Percentiles rank a stretch among this genome's conserved stretches.
phyloP scores from a whole-genome alignment of 2,113 vertebrate genomes.

The Forbesichthys agassizii region DNA sequence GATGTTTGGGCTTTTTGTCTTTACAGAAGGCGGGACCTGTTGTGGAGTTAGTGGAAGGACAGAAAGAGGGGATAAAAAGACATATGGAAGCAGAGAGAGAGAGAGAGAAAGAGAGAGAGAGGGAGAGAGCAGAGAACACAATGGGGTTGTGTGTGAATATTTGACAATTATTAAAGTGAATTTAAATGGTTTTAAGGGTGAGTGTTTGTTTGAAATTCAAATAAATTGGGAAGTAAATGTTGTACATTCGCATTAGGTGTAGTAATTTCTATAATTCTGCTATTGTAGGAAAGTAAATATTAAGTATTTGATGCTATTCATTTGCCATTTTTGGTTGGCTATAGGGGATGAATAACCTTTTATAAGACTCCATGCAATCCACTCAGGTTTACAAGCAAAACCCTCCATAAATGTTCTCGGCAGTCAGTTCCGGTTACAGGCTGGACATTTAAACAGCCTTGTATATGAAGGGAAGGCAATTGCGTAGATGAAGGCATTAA shows the following conservation, averaged over 20 bases:
- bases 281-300: too few species aligned
- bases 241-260: too few species aligned
- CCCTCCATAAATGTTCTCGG: not conserved
- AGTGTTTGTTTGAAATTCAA: too few species aligned
- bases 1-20: conserved; percentile 26
- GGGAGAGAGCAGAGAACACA: not conserved
- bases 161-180: too few species aligned
- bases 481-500: too few species aligned
- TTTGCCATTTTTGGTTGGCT: not conserved
- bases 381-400: not conserved
- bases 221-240: too few species aligned
- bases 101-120: too few species aligned
- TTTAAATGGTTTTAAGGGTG: too few species aligned
- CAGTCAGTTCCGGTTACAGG: not conserved
- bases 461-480: not conserved
- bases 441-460: not conserved
- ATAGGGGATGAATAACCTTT: not conserved
- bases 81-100: not conserved
- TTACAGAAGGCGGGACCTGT: conserved; percentile 10
- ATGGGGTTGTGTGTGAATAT: too few species aligned
- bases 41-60: not conserved
- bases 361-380: not conserved
- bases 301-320: conserved; percentile 7
- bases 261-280: too few species aligned
- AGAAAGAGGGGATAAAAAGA: not conserved